Evolutionary conservation across 2,888 invertebrate genomes (phyloP).

Genomic region (Argyra leucocephala): DNA sequence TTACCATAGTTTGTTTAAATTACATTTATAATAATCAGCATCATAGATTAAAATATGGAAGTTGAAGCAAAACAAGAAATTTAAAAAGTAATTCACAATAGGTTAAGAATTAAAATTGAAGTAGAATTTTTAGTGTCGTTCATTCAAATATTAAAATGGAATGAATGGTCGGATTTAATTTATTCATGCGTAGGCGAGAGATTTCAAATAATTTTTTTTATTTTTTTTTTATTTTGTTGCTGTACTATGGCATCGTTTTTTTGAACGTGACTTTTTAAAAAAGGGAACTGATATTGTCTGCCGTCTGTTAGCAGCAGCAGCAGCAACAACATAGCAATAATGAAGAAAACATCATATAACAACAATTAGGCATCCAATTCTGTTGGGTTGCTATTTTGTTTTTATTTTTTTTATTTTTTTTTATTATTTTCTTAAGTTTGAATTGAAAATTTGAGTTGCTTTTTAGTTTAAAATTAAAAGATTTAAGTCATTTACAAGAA

Average conservation of each 20-base stretch:
- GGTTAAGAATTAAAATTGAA: too few species aligned
- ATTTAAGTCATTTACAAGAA: slow-evolving; percentile 1
- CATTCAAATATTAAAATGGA: too few species aligned
- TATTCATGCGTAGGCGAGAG: slow-evolving; percentile 1
- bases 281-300: background rate
- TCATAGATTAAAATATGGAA: too few species aligned
- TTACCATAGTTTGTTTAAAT: slow-evolving; percentile 1
- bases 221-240: background rate
- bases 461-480: background rate
- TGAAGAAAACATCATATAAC: too few species aligned
- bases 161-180: background rate
- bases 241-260: background rate
- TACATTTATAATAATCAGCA: too few species aligned
- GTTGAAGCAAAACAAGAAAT: too few species aligned
- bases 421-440: background rate
- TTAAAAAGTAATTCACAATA: too few species aligned
- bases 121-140: background rate
- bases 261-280: background rate
- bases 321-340: too few species aligned
- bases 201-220: background rate
- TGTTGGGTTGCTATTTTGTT: too few species aligned
- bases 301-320: too few species aligned
- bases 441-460: background rate
- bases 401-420: too few species aligned
- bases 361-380: too few species aligned